A percentile compares a stretch with the other conserved stretches of the same genome.
Conservation (phyloP, 1,140 invertebrate genomes). For the Leucophenga varia region DNA sequence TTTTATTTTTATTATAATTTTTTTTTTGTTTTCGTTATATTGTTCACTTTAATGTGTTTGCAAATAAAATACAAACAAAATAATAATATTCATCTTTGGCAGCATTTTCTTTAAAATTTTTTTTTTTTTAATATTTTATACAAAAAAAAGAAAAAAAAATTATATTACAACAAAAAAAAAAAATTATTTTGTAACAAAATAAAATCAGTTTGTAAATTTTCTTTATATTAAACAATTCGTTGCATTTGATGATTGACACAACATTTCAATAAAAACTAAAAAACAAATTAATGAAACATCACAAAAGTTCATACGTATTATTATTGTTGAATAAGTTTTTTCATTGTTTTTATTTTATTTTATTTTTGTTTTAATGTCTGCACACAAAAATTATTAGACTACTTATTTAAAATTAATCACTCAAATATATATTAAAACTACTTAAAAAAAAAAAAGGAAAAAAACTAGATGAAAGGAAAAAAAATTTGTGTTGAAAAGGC, state of each 20-base stretch:
- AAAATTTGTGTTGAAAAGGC: not conserved
- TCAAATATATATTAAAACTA: not conserved
- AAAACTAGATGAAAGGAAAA: not conserved
- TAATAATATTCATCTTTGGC: not conserved
- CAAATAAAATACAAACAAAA: not conserved
- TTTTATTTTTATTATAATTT: not conserved
- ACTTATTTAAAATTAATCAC: not conserved
- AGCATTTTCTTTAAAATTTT: not conserved
- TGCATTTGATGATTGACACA: conserved; percentile 1
- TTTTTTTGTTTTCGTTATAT: not conserved
- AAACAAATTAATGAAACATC: not conserved
- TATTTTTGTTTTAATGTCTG: not conserved
- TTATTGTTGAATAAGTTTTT: not conserved
- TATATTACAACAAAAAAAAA: not conserved
- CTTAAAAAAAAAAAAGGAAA: not conserved
- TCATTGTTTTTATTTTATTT: conserved; percentile 9
- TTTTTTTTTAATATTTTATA: not conserved
- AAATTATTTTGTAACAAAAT: not conserved
- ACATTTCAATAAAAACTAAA: not conserved
- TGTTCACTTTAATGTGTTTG: not conserved
- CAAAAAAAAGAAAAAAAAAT: not conserved
- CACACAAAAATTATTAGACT: not conserved
- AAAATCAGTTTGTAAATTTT: not conserved
- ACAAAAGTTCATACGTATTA: not conserved
- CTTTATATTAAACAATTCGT: no score